Evolutionary conservation across 2,113 vertebrate genomes (phyloP).

Genomic region (Takifugu flavidus): DNA sequence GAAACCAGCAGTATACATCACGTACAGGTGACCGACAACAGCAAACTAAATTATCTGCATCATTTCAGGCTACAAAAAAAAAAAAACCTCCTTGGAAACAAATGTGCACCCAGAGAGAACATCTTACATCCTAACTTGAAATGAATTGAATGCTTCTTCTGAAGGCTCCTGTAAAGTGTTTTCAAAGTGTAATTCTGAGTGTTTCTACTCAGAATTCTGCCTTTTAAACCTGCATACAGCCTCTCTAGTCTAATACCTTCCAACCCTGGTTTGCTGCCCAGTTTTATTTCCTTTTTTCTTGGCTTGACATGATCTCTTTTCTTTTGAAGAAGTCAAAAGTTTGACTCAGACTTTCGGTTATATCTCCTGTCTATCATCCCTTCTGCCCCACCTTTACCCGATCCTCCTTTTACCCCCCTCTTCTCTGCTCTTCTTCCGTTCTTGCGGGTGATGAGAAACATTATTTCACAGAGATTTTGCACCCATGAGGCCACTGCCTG

Average conservation of each 20-base stretch:
- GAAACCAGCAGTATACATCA: too few species aligned
- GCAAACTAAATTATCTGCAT: too few species aligned
- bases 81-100: too few species aligned
- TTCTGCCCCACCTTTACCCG: conserved; percentile 16
- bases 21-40: too few species aligned
- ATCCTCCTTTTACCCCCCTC: conserved; percentile 28
- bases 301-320: background rate
- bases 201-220: background rate
- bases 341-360: conserved; percentile 22
- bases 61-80: too few species aligned
- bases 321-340: conserved; percentile 20
- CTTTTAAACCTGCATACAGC: background rate
- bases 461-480: conserved; percentile 55
- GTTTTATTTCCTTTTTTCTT: too few species aligned
- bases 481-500: conserved; percentile 48
- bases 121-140: too few species aligned
- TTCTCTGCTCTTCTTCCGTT: conserved; percentile 22
- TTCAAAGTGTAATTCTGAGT: background rate
- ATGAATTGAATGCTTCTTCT: background rate
- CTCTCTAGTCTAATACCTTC: too few species aligned
- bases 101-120: too few species aligned
- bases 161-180: background rate
- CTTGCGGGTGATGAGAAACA: conserved; percentile 50
- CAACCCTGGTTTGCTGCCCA: too few species aligned
- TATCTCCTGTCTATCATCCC: conserved; percentile 10